A percentile compares a stretch with the other conserved stretches of the same genome.
Evolutionary conservation across 2,797 vertebrate genomes (phyloP).

Genomic region (Labeo calbasu): DNA sequence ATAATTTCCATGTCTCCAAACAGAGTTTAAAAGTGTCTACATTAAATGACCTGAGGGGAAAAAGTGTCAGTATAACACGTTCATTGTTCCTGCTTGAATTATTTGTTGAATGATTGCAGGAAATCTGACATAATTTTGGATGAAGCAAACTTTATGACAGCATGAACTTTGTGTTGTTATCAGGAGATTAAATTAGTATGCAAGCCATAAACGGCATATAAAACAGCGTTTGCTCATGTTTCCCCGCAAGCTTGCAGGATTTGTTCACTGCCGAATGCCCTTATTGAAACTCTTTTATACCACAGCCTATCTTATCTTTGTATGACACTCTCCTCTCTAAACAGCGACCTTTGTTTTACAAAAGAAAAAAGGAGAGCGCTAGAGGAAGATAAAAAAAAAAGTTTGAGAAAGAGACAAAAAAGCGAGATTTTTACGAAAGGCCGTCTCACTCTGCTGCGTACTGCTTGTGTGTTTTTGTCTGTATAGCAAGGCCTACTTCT

Average conservation of each 20-base stretch:
- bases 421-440: slow-evolving; percentile 19
- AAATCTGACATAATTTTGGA: not conserved
- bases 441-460: slow-evolving; percentile 43
- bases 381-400: slow-evolving; percentile 37
- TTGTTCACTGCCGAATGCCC: not conserved
- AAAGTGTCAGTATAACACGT: slow-evolving; percentile 16
- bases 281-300: slow-evolving; percentile 33
- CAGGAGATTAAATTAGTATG: not conserved
- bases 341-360: slow-evolving; percentile 71
- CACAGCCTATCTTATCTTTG: slow-evolving; percentile 70
- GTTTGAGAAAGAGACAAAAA: slow-evolving; percentile 37
- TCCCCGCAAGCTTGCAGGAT: not conserved
- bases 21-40: slow-evolving; percentile 4
- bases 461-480: slow-evolving; percentile 33
- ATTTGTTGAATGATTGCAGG: not conserved
- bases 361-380: slow-evolving; percentile 37
- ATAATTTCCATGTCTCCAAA: slow-evolving; percentile 10
- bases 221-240: slow-evolving; percentile 9
- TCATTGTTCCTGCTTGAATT: slow-evolving; percentile 2
- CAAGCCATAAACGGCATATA: slow-evolving; percentile 6
- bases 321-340: slow-evolving; percentile 65
- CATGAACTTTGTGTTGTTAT: not conserved
- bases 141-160: not conserved
- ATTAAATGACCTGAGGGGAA: not conserved
- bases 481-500: slow-evolving; percentile 22